Evolutionary conservation across 2,113 vertebrate species (phyloP).

Genomic region (Neodon shergylaensis): DNA sequence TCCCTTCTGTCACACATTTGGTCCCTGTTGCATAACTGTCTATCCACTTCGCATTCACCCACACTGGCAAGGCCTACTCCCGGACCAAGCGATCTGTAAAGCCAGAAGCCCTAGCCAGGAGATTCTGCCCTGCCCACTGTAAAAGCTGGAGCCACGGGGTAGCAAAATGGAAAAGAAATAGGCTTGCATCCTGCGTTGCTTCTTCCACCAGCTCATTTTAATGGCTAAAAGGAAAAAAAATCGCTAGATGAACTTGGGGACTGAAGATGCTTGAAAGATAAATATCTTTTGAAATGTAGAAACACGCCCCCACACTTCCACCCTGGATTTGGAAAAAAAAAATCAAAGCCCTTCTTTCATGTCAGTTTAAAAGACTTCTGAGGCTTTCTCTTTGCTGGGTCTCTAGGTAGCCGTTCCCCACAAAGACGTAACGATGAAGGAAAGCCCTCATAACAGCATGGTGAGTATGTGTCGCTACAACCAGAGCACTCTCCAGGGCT

Average conservation of each 20-base stretch:
- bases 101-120: neutral
- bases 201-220: conserved; percentile 50
- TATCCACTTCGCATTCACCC: neutral
- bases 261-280: conserved; percentile 77
- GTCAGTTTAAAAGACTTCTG: conserved; percentile 75
- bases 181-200: neutral
- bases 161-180: conserved; percentile 46
- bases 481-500: neutral
- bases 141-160: neutral
- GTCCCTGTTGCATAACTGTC: neutral
- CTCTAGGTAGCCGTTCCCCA: conserved; percentile 48
- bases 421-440: conserved; percentile 10
- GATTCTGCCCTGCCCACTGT: neutral
- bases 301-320: conserved; percentile 48
- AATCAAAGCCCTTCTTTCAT: conserved; percentile 77
- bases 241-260: conserved; percentile 64
- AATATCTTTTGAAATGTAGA: conserved; percentile 74
- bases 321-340: conserved; percentile 59
- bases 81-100: neutral
- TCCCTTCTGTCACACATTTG: neutral
- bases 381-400: conserved; percentile 60
- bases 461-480: neutral
- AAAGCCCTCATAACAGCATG: neutral
- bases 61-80: neutral
- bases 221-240: conserved; percentile 62